Percentiles rank a stretch among this genome's conserved stretches.
Conservation (phyloP, 2,797 vertebrate genomes). For the Ptychobarbus kaznakovi region DNA sequence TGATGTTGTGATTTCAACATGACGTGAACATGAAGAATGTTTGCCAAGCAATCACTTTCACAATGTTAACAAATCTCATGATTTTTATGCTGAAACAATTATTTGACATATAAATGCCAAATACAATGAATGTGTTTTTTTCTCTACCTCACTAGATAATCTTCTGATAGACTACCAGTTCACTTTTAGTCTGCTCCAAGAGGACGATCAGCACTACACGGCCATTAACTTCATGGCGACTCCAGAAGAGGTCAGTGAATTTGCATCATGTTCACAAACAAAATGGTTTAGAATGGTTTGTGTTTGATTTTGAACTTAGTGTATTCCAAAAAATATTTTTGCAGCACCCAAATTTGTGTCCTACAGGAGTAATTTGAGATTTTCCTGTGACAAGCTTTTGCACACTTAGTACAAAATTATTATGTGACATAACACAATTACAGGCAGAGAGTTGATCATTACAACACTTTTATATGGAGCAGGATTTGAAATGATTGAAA, state of each 20-base stretch:
- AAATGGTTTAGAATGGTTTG: not conserved
- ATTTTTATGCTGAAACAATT: not conserved
- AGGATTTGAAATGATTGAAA: not conserved
- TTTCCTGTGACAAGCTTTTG: not conserved
- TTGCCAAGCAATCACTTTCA: not conserved
- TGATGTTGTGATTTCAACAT: slow-evolving; percentile 1
- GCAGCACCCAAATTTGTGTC: not conserved
- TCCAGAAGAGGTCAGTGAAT: slow-evolving; percentile 87
- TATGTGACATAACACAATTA: not conserved
- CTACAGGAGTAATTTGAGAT: not conserved
- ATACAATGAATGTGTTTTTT: not conserved
- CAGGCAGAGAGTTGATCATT: not conserved
- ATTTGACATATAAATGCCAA: not conserved
- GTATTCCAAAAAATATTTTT: not conserved
- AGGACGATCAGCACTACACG: slow-evolving; percentile 97
- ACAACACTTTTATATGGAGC: not conserved
- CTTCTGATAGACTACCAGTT: slow-evolving; percentile 98
- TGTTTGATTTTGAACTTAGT: not conserved
- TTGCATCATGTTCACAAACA: not conserved
- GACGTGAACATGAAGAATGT: not conserved
- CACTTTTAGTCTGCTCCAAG: slow-evolving; percentile 96
- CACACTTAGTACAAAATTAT: not conserved
- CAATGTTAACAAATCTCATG: too few relatives aligned
- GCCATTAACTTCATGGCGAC: slow-evolving; percentile 98
- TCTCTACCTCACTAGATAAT: slow-evolving; percentile 79